These are phyloP conservation scores for Hoplodrina blanda DNA, from an alignment of 2,888 invertebrate species.

Conservation along the genomic window DNA sequence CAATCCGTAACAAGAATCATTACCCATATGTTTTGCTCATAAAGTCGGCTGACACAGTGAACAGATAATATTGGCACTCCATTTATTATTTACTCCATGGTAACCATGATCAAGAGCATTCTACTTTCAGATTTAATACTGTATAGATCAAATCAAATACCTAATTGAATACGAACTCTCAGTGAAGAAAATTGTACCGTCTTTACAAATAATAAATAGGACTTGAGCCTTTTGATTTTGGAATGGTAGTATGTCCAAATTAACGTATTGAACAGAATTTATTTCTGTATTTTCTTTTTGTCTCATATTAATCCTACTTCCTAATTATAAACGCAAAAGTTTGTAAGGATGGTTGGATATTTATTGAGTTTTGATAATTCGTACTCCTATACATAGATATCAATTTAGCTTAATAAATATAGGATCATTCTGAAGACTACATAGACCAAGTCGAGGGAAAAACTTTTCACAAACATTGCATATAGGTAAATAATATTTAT, in stretches of 20 bases:
- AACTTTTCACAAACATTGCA: too few species aligned
- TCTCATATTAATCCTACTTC: not conserved
- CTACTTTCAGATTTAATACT: slow-evolving; percentile 5
- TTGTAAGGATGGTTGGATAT: too few species aligned
- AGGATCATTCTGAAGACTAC: too few species aligned
- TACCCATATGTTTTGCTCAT: too few species aligned
- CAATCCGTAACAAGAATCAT: too few species aligned
- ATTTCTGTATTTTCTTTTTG: not conserved
- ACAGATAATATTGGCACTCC: not conserved
- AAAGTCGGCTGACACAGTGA: too few species aligned
- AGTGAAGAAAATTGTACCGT: slow-evolving; percentile 4
- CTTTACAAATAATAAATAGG: slow-evolving; percentile 18
- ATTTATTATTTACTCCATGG: slow-evolving; percentile 3
- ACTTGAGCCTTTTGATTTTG: slow-evolving; percentile 11
- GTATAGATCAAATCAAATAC: slow-evolving; percentile 8
- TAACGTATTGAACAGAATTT: not conserved
- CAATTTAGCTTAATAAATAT: too few species aligned
- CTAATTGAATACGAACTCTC: slow-evolving; percentile 7
- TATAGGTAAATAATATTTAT: too few species aligned
- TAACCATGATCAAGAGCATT: slow-evolving; percentile 7
- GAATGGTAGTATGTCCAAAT: not conserved
- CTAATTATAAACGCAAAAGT: too few species aligned
- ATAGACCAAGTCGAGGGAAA: too few species aligned
- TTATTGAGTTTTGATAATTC: too few species aligned
- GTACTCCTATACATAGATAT: too few species aligned